A percentile compares a stretch with the other conserved stretches of the same genome.
These are phyloP conservation scores for Ruditapes philippinarum DNA, from an alignment of 1,140 invertebrate genomes.

Conservation along the genomic window DNA sequence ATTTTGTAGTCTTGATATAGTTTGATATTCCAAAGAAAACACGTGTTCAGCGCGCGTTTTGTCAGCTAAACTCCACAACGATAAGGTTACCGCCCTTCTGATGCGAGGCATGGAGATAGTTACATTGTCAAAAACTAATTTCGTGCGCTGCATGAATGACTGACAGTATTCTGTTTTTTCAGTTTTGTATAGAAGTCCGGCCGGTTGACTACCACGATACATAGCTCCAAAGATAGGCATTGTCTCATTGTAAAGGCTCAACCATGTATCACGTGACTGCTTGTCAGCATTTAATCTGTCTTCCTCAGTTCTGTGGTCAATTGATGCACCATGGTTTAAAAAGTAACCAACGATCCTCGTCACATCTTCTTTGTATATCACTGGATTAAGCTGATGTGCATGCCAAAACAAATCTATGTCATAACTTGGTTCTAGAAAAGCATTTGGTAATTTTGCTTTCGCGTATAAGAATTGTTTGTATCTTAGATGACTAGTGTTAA, in stretches of 20 bases:
- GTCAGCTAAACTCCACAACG: not conserved
- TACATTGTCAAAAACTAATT: not conserved
- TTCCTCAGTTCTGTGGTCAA: constrained; percentile 84
- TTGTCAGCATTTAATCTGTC: constrained; percentile 83
- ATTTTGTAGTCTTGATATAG: too few relatives aligned
- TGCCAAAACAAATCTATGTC: constrained; percentile 88
- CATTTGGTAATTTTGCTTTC: constrained; percentile 84
- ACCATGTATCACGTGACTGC: constrained; percentile 80
- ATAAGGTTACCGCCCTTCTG: not conserved
- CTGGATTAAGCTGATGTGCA: constrained; percentile 87
- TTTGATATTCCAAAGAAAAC: not conserved
- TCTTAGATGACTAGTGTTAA: constrained; percentile 84
- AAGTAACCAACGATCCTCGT: constrained; percentile 84
- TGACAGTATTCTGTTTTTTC: constrained; percentile 39
- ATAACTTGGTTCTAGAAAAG: constrained; percentile 88
- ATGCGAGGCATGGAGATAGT: not conserved
- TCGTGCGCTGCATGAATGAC: not conserved
- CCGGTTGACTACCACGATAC: constrained; percentile 82
- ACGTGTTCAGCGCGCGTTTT: not conserved
- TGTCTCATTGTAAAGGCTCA: constrained; percentile 77
- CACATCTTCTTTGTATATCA: constrained; percentile 86
- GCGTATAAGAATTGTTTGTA: constrained; percentile 87
- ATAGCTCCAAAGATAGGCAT: constrained; percentile 83
- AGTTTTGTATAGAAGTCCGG: constrained; percentile 72
- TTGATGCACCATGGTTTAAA: constrained; percentile 85